Evolutionary conservation across 2,113 vertebrate species (phyloP).

Genomic region (Chionis minor): DNA sequence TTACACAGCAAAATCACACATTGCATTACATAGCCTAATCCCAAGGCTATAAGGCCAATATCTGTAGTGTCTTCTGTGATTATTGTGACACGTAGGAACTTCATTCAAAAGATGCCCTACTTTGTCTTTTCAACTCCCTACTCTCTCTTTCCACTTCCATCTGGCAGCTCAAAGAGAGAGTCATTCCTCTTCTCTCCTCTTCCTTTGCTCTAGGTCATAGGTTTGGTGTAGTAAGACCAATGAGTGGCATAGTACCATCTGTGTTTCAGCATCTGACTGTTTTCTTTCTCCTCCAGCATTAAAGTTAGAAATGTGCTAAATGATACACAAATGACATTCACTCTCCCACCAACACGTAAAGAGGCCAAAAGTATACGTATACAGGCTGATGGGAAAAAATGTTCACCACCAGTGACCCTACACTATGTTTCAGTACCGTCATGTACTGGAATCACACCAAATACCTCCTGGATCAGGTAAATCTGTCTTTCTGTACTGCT

Average conservation of each 20-base stretch:
- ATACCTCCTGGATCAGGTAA: constrained; percentile 81
- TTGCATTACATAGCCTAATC: not conserved
- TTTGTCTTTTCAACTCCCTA: not conserved
- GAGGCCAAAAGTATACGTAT: constrained; percentile 78
- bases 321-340: constrained; percentile 76
- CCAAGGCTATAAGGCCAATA: not conserved
- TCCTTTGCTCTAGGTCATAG: not conserved
- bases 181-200: not conserved
- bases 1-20: not conserved
- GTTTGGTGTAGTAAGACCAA: not conserved
- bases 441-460: constrained; percentile 73
- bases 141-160: not conserved
- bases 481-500: not conserved
- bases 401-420: constrained; percentile 64
- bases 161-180: not conserved
- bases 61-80: not conserved
- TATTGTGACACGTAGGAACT: not conserved
- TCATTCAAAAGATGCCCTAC: not conserved
- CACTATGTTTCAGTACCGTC: constrained; percentile 76
- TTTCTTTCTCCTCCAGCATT: constrained; percentile 64
- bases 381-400: constrained; percentile 67
- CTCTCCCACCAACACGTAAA: constrained; percentile 79
- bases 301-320: constrained; percentile 73
- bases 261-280: not conserved
- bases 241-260: not conserved